Evolutionary conservation across 2,888 invertebrate species (phyloP), one percentile per base, ranked within the genome.

Genomic region (Rhagonycha lutea): DNA sequence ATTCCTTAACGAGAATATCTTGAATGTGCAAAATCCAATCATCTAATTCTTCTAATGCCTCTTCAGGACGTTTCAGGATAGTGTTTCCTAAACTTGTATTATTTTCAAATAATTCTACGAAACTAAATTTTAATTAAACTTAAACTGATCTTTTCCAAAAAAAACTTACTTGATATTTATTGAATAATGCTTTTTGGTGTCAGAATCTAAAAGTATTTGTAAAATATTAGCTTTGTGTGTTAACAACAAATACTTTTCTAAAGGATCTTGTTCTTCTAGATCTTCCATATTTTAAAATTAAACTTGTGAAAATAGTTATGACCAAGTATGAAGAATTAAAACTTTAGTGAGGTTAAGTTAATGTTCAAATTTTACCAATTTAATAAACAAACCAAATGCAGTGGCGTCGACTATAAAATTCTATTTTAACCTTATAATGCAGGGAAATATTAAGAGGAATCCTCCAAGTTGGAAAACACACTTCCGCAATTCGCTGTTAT

Each of bases 81-180:
- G 90, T 90, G 83, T 93, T 91, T 18, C 93, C 94, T 26, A 92
- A 88, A 80, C 92, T 91, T 28, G 92, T 91, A 85, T 92, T 91
- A 68, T 90, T 90, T 86, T 94, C 95, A 84, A 92, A 92, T 70
- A 95, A 86, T 80, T 92, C 91, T 77, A 93, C 87, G 85, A 94
- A 94, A 86, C 94, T 94, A 84, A 86, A 77, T n/a, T 83, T 14
- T 68, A 72, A 73, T 61, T 71, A 47, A 69, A 47, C 69, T 24
- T 47, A 47, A n/a, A 47, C 47, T n/a, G 47, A 23, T 14, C 14
- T 7, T 26, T 14, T 26, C 3, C 10, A 67, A 14, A 76, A 88
- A 67, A 14, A 76, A 88, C 90, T 90, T 90, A 95, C 95, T 94
- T 93, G 69, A 95, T 90, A 83, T 91, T 90, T 69, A 95, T 88